A percentile compares a stretch with the other conserved stretches of the same genome.
Conservation (phyloP, 1,140 invertebrate genomes). For the Bombus sylvicola region DNA sequence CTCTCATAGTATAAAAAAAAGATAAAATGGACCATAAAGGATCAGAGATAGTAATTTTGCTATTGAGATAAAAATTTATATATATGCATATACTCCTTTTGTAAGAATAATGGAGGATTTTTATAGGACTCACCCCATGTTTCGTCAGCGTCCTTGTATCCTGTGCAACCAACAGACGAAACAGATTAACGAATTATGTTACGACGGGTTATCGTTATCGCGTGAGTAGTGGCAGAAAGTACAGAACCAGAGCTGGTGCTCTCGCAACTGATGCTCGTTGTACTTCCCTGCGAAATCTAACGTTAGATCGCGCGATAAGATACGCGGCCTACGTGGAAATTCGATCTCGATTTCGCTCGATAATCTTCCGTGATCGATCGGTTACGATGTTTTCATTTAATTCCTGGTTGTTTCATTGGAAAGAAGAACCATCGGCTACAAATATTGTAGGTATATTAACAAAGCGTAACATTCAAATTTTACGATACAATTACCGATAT, state of each 20-base stretch:
- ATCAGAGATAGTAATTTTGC: neutral
- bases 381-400: neutral
- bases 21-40: neutral
- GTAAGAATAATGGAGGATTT: neutral
- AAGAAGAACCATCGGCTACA: too few relatives aligned
- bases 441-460: neutral
- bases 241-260: conserved; percentile 14
- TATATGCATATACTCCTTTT: neutral
- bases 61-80: too few relatives aligned
- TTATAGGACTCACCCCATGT: conserved; percentile 55
- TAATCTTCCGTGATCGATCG: neutral
- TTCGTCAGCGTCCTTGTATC: neutral
- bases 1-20: too few relatives aligned
- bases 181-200: conserved; percentile 20
- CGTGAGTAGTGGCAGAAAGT: neutral
- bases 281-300: conserved; percentile 31
- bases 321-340: conserved; percentile 33
- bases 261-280: conserved; percentile 40
- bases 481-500: neutral
- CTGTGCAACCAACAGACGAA: neutral
- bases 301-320: conserved; percentile 57
- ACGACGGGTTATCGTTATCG: conserved; percentile 21
- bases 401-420: neutral
- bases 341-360: conserved; percentile 23
- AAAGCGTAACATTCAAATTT: neutral